Conservation (phyloP, 2,888 invertebrate genomes). For the Phoenoteleia sp. region DNA sequence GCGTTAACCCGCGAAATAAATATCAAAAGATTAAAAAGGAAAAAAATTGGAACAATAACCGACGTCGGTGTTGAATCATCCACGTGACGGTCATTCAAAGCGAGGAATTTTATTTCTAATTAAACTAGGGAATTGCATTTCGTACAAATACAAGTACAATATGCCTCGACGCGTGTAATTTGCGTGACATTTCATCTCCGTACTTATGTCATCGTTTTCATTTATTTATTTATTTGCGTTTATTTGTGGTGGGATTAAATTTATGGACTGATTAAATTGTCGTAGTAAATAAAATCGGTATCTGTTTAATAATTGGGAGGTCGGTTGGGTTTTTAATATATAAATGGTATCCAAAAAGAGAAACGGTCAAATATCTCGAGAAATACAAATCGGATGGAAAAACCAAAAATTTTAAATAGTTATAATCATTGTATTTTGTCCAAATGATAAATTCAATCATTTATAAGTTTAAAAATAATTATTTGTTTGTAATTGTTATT, state of each 20-base stretch:
- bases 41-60: constrained; percentile 55
- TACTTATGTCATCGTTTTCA: constrained; percentile 22
- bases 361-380: too few species aligned
- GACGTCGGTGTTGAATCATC: constrained; percentile 19
- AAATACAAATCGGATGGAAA: too few species aligned
- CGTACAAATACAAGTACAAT: background rate
- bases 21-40: constrained; percentile 53
- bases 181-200: constrained; percentile 13
- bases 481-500: too few species aligned
- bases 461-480: too few species aligned
- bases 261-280: too few species aligned
- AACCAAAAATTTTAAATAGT: too few species aligned
- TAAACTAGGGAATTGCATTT: constrained; percentile 39
- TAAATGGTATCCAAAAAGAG: too few species aligned
- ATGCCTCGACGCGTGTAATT: constrained; percentile 13
- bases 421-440: too few species aligned
- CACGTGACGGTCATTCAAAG: constrained; percentile 22
- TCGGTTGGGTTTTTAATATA: too few species aligned
- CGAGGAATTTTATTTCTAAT: constrained; percentile 38
- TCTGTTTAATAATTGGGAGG: too few species aligned
- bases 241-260: background rate
- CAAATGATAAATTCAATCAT: too few species aligned
- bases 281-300: too few species aligned
- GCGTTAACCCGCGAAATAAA: constrained; percentile 50
- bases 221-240: constrained; percentile 20